These are phyloP conservation scores for Polietes domitor DNA, from an alignment of 2,888 invertebrate genomes.

Conservation along the genomic window DNA sequence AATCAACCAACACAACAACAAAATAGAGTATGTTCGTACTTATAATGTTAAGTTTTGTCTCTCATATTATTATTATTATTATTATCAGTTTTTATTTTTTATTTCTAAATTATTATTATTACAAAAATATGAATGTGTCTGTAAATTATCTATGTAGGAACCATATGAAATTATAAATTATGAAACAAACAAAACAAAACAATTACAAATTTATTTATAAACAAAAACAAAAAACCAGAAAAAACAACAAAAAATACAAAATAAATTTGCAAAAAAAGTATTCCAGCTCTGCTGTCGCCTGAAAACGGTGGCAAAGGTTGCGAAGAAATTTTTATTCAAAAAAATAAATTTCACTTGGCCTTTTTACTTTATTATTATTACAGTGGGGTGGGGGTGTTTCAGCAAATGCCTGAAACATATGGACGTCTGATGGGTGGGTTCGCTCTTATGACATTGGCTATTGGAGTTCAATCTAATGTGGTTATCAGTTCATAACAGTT, in stretches of 20 bases:
- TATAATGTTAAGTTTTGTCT: slow-evolving; percentile 51
- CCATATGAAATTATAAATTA: slow-evolving; percentile 57
- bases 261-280: slow-evolving; percentile 40
- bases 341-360: slow-evolving; percentile 26
- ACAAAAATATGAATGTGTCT: slow-evolving; percentile 56
- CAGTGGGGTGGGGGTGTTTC: no score
- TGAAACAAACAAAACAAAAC: slow-evolving; percentile 26
- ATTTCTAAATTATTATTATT: slow-evolving; percentile 32
- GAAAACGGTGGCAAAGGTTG: slow-evolving; percentile 16
- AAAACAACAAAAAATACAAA: slow-evolving; percentile 51
- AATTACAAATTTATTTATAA: slow-evolving; percentile 48
- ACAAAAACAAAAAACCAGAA: slow-evolving; percentile 32
- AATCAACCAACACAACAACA: not conserved
- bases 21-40: slow-evolving; percentile 39
- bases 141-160: slow-evolving; percentile 59
- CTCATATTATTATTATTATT: no score
- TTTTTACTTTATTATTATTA: slow-evolving; percentile 39
- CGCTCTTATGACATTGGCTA: no score
- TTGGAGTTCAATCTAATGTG: no score
- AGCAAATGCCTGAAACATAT: no score
- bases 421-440: no score
- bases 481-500: no score
- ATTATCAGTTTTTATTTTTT: slow-evolving; percentile 26
- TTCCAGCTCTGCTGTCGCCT: slow-evolving; percentile 32
- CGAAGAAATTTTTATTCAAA: slow-evolving; percentile 49